Evolutionary conservation across 2,888 invertebrate species (phyloP), one percentile per base, ranked within the genome.

Genomic region (Julus scandinavius): DNA sequence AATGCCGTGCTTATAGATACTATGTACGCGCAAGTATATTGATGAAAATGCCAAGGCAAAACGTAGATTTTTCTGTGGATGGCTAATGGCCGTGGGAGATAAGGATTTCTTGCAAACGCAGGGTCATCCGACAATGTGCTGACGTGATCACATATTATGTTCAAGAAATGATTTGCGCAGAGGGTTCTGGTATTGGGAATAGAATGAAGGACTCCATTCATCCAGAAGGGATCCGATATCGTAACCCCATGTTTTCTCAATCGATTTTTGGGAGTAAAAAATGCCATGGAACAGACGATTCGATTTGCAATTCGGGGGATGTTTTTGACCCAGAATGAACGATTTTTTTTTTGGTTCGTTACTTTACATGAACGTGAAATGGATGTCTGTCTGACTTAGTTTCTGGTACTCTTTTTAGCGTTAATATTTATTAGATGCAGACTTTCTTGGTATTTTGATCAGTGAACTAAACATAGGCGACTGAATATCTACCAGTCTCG

Each of bases 241-340:
- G 29, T 72, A 72, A 72, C 72, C 72, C 72, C 72, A 72, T 72
- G 72, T 72, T 72, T 72, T 72, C 72, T 72, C 72, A 72, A 72
- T 72, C 72, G 72, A 72, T 72, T 72, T 72, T 72, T 72, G 72
- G 72, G 29, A 72, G 72, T 72, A 72, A 72, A 72, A 72, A 72
- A 72, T 2, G 72, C 72, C 29, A 72, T 72, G 29, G 72, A 29
- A 72, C 20, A 72, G 72, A 29, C 72, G 72, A 72, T 72, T 29
- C 72, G 72, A 72, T 72, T 72, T 29, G 72, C 72, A 72, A 72
- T 72, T 72, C n/a, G 72, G 11, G 63, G 72, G 72, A 72, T 72
- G 72, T 72, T 63, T 63, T 29, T 72, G 72, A 72, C 29, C 29
- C 11, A 29, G 72, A 72, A n/a, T 72, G 29, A 72, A 20, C 29